Evolutionary conservation across 2,113 vertebrate genomes (phyloP), one percentile per base, ranked within the genome.

Genomic region (Oceanites oceanicus): DNA sequence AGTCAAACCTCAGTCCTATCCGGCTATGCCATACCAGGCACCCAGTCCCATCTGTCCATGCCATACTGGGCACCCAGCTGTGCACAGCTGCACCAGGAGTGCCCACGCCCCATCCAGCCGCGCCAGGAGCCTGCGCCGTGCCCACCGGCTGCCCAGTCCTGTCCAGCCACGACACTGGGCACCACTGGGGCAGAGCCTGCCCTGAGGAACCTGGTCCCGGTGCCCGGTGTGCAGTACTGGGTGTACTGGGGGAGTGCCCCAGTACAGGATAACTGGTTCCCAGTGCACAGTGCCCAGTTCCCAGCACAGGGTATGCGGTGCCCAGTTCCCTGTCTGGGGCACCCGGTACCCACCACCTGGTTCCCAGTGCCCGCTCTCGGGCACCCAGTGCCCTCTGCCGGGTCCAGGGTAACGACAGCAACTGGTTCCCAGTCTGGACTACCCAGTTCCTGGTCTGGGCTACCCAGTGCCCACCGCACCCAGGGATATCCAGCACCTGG

Each of bases 91-190:
- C 10, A 26, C 32, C 25, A 18, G 61, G 9, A 75, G 55, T 2
- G 10, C 27, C 27, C 27, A 11, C 16, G 30, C 13, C 29, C 27
- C 47, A 12, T 26, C 47, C 59, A 12, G 36, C 29, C 2, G 4
- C 3, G 6, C 22, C 13, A 4, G 44, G 34, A 26, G 26, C 56
- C 56, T 15, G 6, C 5, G 4, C 45, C 20, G 9, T 49, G 44
- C 58, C 75, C 27, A 1, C 27, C 36, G 10, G 49, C n/a, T 29
- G 19, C 29, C 47, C 10, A 7, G 16, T 47, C 32, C 65, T 20
- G 0, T 9, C 32, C 10, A 12, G 29, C 22, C 1, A 1, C 2
- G 15, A 34, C 30, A 3, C 3, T 2, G 49, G 49, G 38, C 30
- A 34, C 36, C 1, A 5, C 59, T 34, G 47, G 21, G n/a, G n/a